Evolutionary conservation across 2,888 invertebrate genomes (phyloP).

Genomic region (Acleris emargana): DNA sequence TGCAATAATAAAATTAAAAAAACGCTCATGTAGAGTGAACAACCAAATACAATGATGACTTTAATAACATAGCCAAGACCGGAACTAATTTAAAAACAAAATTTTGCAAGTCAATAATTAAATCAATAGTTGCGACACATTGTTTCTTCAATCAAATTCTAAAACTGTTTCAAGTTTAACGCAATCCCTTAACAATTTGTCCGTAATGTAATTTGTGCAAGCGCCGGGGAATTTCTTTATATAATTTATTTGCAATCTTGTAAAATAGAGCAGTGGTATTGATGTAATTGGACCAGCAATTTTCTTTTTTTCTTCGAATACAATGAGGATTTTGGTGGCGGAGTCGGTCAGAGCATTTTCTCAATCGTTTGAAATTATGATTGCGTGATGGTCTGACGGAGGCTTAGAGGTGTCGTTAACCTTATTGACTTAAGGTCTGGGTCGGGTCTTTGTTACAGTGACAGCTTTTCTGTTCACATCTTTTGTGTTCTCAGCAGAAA

Average conservation of each 20-base stretch:
- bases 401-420: constrained; percentile 12
- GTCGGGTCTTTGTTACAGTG: constrained; percentile 7
- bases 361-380: constrained; percentile 27
- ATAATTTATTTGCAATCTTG: constrained; percentile 53
- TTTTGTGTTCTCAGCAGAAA: not conserved
- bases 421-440: constrained; percentile 24
- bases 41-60: constrained; percentile 14
- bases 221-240: constrained; percentile 50
- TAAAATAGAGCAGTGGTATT: constrained; percentile 49
- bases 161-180: constrained; percentile 43
- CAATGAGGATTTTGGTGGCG: constrained; percentile 14
- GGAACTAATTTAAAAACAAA: constrained; percentile 25
- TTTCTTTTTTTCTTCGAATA: constrained; percentile 21
- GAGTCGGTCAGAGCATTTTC: constrained; percentile 17
- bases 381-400: constrained; percentile 8
- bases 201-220: constrained; percentile 56
- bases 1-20: too few species aligned
- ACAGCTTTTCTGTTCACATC: not conserved
- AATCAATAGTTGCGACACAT: constrained; percentile 34
- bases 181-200: constrained; percentile 48
- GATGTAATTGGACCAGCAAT: constrained; percentile 46
- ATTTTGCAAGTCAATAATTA: constrained; percentile 36
- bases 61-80: constrained; percentile 6
- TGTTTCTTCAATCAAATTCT: constrained; percentile 34
- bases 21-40: too few species aligned